phyloP scores from a whole-genome alignment of 2,113 vertebrate species.

The Chlamydotis undulata region DNA sequence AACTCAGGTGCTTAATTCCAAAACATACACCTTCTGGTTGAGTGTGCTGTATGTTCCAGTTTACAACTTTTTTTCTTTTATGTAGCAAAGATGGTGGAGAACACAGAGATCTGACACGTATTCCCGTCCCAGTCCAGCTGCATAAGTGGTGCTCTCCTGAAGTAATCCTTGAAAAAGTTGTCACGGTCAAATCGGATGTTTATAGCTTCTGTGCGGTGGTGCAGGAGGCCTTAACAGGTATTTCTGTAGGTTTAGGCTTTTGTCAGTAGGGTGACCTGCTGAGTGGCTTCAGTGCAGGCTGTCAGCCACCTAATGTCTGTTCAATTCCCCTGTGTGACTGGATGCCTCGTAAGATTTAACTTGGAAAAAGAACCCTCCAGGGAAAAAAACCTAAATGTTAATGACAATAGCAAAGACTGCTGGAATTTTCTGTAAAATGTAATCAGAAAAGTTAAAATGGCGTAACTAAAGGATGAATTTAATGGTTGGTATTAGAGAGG shows the following conservation, averaged over 20 bases:
- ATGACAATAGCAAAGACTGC: neutral
- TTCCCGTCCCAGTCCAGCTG: slow-evolving; percentile 75
- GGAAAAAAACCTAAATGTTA: neutral
- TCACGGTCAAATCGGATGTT: slow-evolving; percentile 69
- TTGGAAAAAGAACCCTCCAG: neutral
- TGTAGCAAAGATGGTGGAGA: slow-evolving; percentile 65
- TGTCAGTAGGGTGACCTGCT: neutral
- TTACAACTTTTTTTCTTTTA: neutral
- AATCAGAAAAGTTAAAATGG: neutral
- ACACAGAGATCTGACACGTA: slow-evolving; percentile 68
- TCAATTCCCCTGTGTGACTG: neutral
- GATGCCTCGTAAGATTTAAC: neutral
- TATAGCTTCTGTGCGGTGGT: slow-evolving; percentile 79
- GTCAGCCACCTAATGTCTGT: neutral
- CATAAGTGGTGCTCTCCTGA: slow-evolving; percentile 80
- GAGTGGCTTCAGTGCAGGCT: neutral
- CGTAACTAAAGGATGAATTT: neutral
- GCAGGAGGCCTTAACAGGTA: slow-evolving; percentile 82
- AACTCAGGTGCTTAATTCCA: neutral
- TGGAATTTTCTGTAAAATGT: neutral
- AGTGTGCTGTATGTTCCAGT: neutral
- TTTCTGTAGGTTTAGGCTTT: neutral
- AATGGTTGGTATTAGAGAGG: neutral
- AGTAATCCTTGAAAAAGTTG: slow-evolving; percentile 68
- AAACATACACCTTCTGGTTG: neutral